Percentiles rank a stretch among this genome's conserved stretches.
These are phyloP conservation scores for Arge pagana DNA, from an alignment of 2,888 invertebrate species.

Conservation along the genomic window DNA sequence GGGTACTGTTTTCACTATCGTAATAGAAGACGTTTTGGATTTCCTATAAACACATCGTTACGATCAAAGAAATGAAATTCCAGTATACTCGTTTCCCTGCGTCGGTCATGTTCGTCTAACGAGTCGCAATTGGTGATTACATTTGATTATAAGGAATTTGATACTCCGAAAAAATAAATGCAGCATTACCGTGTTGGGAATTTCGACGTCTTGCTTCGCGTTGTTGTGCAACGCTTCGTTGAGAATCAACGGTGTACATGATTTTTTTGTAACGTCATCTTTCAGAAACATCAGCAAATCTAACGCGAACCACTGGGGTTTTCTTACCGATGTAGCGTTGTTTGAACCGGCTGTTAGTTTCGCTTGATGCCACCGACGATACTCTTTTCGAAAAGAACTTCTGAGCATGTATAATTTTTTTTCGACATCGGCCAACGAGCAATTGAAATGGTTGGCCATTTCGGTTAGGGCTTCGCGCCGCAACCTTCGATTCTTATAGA, in stretches of 20 bases:
- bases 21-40: conserved; percentile 24
- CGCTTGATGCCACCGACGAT: conserved; percentile 21
- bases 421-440: conserved; percentile 21
- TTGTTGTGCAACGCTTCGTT: conserved; percentile 9
- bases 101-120: not conserved
- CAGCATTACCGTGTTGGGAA: conserved; percentile 10
- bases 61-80: not conserved
- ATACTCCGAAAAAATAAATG: not conserved
- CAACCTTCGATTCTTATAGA: conserved; percentile 20
- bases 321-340: conserved; percentile 15
- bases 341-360: conserved; percentile 20
- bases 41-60: conserved; percentile 3
- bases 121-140: not conserved
- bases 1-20: conserved; percentile 23
- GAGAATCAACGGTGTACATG: conserved; percentile 7
- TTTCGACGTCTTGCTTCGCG: conserved; percentile 9
- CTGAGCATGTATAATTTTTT: conserved; percentile 24
- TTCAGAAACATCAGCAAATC: conserved; percentile 23
- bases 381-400: conserved; percentile 23
- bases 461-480: conserved; percentile 21
- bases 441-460: conserved; percentile 22
- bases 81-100: not conserved
- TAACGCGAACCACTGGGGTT: conserved; percentile 23
- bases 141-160: not conserved
- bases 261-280: conserved; percentile 22